Percentiles rank a stretch among this genome's conserved stretches.
These are phyloP conservation scores for Melanchra persicariae DNA, from an alignment of 2,888 invertebrate genomes.

Conservation along the genomic window DNA sequence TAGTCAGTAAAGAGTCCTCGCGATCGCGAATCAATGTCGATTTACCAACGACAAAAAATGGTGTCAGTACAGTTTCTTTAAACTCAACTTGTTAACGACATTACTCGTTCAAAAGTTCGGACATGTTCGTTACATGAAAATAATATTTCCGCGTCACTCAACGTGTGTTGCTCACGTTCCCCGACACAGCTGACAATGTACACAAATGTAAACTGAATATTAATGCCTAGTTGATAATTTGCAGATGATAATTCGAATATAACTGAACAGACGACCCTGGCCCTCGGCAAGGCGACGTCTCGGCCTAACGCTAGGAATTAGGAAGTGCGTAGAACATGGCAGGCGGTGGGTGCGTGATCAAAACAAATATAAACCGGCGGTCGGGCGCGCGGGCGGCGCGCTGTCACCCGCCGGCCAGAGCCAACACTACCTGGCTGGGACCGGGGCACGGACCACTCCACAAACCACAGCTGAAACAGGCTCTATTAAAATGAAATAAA, in stretches of 20 bases:
- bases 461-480: neutral
- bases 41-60: too few relatives aligned
- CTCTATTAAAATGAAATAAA: conserved; percentile 33
- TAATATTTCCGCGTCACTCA: conserved; percentile 3
- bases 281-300: conserved; percentile 64
- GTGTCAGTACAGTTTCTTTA: neutral
- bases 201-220: conserved; percentile 25
- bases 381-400: conserved; percentile 59
- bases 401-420: conserved; percentile 67
- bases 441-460: neutral
- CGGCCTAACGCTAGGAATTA: conserved; percentile 68
- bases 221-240: conserved; percentile 45
- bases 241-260: conserved; percentile 57
- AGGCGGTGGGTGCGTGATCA: conserved; percentile 79
- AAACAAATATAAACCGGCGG: conserved; percentile 80
- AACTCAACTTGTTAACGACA: neutral
- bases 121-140: conserved; percentile 16
- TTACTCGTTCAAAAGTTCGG: neutral
- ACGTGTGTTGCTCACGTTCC: conserved; percentile 10
- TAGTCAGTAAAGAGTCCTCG: too few relatives aligned
- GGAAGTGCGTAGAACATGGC: conserved; percentile 78
- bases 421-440: conserved; percentile 30
- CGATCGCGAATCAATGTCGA: too few relatives aligned
- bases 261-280: conserved; percentile 64
- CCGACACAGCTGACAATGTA: conserved; percentile 30